These are phyloP conservation scores for Euglossa dilemma DNA, from an alignment of 1,140 invertebrate genomes.

Conservation along the genomic window DNA sequence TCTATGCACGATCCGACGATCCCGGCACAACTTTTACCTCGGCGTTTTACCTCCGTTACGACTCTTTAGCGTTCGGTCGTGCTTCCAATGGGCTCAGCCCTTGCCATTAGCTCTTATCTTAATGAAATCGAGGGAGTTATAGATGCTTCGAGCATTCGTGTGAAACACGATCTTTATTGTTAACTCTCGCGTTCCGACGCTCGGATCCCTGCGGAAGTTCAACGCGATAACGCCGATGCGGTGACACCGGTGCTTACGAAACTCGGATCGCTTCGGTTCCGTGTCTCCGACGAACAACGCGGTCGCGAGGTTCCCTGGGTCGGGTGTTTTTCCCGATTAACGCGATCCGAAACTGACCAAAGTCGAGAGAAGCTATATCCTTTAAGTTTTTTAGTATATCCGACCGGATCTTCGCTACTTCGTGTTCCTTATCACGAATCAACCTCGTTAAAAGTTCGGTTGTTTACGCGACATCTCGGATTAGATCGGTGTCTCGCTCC, in stretches of 20 bases:
- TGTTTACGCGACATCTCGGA: too few species aligned
- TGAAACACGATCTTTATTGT: slow-evolving; percentile 10
- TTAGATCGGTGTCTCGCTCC: too few species aligned
- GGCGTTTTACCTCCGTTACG: neutral
- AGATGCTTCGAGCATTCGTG: neutral
- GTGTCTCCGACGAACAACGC: too few species aligned
- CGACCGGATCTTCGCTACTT: too few species aligned
- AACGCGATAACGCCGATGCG: neutral
- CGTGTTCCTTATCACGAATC: too few species aligned
- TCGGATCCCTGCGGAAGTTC: neutral
- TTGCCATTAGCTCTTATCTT: neutral
- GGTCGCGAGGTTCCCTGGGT: too few species aligned
- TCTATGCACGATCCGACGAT: neutral
- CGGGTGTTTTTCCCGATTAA: too few species aligned
- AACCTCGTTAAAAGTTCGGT: too few species aligned
- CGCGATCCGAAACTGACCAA: too few species aligned
- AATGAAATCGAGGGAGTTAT: neutral
- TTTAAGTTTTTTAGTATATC: too few species aligned
- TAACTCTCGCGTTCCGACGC: neutral
- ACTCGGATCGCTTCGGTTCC: neutral
- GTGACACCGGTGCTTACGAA: neutral
- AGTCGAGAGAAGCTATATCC: too few species aligned
- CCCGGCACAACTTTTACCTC: neutral
- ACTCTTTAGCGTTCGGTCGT: neutral
- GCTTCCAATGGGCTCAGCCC: neutral